Evolutionary conservation across 2,888 invertebrate species (phyloP).

Genomic region (Nebria salina): DNA sequence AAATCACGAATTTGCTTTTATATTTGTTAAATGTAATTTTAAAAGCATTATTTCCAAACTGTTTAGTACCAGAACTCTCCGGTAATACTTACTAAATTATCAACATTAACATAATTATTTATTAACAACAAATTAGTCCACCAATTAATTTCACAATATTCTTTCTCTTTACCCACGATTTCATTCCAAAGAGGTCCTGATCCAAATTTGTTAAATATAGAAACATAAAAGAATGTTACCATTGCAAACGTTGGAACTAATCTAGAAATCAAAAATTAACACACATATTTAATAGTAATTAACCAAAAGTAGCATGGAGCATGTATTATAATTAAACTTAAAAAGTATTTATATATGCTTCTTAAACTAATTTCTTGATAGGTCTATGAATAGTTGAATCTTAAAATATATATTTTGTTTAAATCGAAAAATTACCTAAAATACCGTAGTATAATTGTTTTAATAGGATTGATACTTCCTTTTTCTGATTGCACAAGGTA

Average conservation of each 20-base stretch:
- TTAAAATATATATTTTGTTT: too few relatives aligned
- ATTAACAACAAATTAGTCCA: slow-evolving; percentile 72
- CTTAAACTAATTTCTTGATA: too few relatives aligned
- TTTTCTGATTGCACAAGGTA: slow-evolving; percentile 62
- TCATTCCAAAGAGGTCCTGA: slow-evolving; percentile 71
- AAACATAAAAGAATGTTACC: slow-evolving; percentile 67
- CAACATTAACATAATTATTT: slow-evolving; percentile 68
- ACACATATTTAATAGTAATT: neutral
- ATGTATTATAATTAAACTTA: too few relatives aligned
- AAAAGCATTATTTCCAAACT: too few relatives aligned
- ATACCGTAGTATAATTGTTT: slow-evolving; percentile 69
- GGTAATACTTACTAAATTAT: slow-evolving; percentile 65
- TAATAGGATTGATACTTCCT: slow-evolving; percentile 62
- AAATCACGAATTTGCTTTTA: too few relatives aligned
- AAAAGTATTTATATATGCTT: too few relatives aligned
- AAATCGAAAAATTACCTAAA: slow-evolving; percentile 63
- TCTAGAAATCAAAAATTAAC: slow-evolving; percentile 57
- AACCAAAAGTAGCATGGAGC: too few relatives aligned
- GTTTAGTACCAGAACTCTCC: too few relatives aligned
- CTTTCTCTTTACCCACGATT: slow-evolving; percentile 63
- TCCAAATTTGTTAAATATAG: slow-evolving; percentile 67
- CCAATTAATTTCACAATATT: slow-evolving; percentile 69
- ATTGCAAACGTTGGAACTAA: slow-evolving; percentile 68
- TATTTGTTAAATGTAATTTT: too few relatives aligned
- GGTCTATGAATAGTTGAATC: too few relatives aligned